Evolutionary conservation across 1,140 invertebrate genomes (phyloP).

Genomic region (Temnothorax nylanderi): DNA sequence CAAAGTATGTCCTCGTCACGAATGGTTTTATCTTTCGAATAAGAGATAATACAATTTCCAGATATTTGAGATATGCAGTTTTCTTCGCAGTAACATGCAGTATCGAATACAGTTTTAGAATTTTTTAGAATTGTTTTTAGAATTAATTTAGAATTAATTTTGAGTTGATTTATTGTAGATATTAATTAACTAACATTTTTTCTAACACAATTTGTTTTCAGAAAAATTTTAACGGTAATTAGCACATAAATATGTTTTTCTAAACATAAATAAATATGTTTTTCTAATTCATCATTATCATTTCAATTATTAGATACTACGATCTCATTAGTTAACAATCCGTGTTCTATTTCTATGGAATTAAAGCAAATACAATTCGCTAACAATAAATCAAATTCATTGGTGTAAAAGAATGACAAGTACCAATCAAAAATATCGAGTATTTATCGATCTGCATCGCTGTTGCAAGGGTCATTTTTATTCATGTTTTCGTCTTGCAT

Average conservation of each 20-base stretch:
- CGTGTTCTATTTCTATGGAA: not conserved
- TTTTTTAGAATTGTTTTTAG: not conserved
- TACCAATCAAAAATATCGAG: not conserved
- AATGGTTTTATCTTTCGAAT: not conserved
- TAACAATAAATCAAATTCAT: not conserved
- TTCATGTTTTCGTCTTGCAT: not conserved
- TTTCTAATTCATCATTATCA: not conserved
- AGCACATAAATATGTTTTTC: not conserved
- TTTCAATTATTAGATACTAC: not conserved
- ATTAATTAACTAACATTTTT: not conserved
- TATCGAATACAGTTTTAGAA: not conserved
- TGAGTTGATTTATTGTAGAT: not conserved
- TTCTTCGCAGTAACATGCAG: not conserved
- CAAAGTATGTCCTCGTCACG: not conserved
- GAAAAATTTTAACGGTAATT: not conserved
- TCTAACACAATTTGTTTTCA: not conserved
- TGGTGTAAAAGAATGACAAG: not conserved
- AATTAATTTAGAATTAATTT: not conserved
- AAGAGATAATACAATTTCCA: not conserved
- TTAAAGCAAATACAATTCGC: conserved; percentile 6
- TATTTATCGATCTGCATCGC: not conserved
- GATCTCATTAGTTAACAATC: not conserved
- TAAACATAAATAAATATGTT: not conserved
- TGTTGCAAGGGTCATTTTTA: not conserved
- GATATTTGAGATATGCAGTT: not conserved